Evolutionary conservation across 2,888 invertebrate species (phyloP).

Genomic region (Hypsopygia costalis): DNA sequence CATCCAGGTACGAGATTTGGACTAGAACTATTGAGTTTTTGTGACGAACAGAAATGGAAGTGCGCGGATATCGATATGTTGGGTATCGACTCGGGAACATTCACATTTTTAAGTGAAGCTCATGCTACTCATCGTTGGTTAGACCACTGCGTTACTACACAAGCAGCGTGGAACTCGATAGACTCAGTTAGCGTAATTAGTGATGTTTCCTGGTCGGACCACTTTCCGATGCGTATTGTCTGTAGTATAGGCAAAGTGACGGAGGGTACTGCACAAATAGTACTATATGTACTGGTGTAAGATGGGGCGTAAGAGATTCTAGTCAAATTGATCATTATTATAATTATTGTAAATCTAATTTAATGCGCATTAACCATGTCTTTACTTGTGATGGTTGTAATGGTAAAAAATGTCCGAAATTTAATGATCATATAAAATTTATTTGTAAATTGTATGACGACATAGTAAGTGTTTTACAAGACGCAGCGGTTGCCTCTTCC

Average conservation of each 20-base stretch:
- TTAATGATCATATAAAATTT: not conserved
- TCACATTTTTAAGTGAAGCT: not conserved
- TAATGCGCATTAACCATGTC: too few species aligned
- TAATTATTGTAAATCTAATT: too few species aligned
- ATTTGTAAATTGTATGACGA: not conserved
- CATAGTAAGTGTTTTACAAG: not conserved
- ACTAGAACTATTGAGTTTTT: not conserved
- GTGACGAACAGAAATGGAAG: not conserved
- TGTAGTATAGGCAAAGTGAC: not conserved
- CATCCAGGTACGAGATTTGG: constrained; percentile 6
- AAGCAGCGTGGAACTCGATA: not conserved
- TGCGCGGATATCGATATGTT: not conserved
- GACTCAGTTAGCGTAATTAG: not conserved
- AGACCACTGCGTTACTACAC: not conserved
- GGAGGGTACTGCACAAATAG: not conserved
- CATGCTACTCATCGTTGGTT: not conserved
- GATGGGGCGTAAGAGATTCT: not conserved
- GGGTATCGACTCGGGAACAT: not conserved
- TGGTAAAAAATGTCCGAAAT: not conserved
- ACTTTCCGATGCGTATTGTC: not conserved
- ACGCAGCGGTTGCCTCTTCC: not conserved
- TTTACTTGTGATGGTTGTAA: not conserved
- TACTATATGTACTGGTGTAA: not conserved
- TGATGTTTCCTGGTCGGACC: constrained; percentile 1
- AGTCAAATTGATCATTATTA: not conserved